A percentile compares a stretch with the other conserved stretches of the same genome.
phyloP scores from a whole-genome alignment of 2,888 invertebrate genomes.

The Teleogryllus oceanicus region DNA sequence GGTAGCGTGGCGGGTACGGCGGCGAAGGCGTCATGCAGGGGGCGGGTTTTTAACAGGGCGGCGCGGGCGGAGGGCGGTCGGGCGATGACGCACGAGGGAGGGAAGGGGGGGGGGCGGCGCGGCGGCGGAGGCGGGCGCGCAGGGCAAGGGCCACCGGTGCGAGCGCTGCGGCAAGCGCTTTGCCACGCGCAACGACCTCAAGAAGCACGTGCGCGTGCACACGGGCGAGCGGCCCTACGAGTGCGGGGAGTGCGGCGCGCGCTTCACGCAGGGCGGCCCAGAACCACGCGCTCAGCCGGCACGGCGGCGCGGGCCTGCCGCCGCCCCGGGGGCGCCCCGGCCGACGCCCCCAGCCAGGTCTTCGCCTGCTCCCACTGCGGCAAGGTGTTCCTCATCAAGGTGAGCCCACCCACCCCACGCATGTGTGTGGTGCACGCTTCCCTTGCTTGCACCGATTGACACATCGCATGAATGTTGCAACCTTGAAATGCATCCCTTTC shows the following conservation, averaged over 20 bases:
- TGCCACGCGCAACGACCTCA: constrained; percentile 60
- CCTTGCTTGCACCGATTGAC: too few species aligned
- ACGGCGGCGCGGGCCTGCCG: constrained; percentile 41
- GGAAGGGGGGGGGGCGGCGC: neutral
- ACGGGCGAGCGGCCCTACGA: constrained; percentile 60
- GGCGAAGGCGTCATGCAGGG: neutral
- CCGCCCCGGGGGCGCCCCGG: neutral
- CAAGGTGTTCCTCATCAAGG: constrained; percentile 69
- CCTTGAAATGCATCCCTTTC: too few species aligned
- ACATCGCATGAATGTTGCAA: too few species aligned
- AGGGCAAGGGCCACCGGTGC: constrained; percentile 50
- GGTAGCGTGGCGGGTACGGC: neutral
- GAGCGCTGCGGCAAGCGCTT: constrained; percentile 63
- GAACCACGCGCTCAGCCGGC: constrained; percentile 59
- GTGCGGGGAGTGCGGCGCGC: constrained; percentile 61
- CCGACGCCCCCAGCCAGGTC: constrained; percentile 40
- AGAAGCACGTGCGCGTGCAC: constrained; percentile 65
- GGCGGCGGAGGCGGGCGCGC: neutral
- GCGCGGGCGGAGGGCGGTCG: neutral
- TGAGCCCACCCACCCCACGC: neutral
- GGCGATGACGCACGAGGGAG: neutral
- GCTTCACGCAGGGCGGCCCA: constrained; percentile 62
- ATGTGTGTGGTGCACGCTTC: too few species aligned
- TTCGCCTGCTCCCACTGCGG: constrained; percentile 72
- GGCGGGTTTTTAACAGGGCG: neutral